Evolutionary conservation across 2,888 invertebrate genomes (phyloP), one percentile per base, ranked within the genome.

Genomic region (Ctenicera cuprea): DNA sequence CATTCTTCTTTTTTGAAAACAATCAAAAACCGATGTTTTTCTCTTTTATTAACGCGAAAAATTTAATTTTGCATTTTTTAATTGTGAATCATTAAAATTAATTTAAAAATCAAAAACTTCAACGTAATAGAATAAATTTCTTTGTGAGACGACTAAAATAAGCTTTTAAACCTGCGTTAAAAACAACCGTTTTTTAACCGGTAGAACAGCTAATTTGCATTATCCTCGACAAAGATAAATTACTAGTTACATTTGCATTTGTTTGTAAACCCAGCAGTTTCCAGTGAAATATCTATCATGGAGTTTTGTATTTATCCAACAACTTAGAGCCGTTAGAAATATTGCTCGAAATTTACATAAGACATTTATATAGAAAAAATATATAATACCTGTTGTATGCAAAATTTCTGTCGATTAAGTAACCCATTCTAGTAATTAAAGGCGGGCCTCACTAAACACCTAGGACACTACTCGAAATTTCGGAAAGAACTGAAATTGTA

Each of bases 331-430:
- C 62, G 45, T 62, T 62, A 62, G 38, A 38, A 59, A n/a, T 41
- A 59, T 38, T 11, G 16, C 37, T 16, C 3, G 41, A 30, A 57
- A 59, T 37, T 37, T 38, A 33, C 41, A 38, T 33, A 18, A 38
- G 12, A 33, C 30, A 16, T 38, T 18, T 59, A 54, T 33, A 26
- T 14, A 30, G 16, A 38, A 16, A 69, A 70, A 66, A 43, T 11
- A 16, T 61, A 61, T 57, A 59, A 72, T 81, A 81, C 82, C 82
- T 80, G 66, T 75, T 66, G 41, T 77, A 75, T 52, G 75, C 74
- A 74, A 80, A 77, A 62, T 75, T 74, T n/a, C 72, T 66, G 20
- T 71, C 76, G 18, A 76, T 59, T 52, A 82, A 75, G 64, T 81
- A 81, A 57, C 81, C 80, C 82, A 82, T 82, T 63, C 74, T 70